Percentiles rank a stretch among this genome's conserved stretches.
Conservation (phyloP, 2,797 vertebrate species). For the Phrynocephalus guinanensis region DNA sequence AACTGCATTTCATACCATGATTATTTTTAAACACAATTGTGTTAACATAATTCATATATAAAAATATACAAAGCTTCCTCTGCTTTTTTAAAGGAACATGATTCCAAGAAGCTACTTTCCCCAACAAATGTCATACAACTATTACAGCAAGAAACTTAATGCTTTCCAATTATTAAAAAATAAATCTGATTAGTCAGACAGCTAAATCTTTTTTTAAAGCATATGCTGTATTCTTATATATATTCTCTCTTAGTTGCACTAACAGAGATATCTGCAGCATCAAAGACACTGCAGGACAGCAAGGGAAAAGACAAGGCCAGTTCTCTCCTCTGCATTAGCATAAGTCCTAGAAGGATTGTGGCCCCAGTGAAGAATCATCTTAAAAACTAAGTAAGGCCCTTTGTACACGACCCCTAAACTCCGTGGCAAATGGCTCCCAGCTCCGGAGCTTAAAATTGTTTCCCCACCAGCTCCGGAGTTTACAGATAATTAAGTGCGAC, state of each 20-base stretch:
- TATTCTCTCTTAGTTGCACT: not conserved
- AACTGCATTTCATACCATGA: conserved; percentile 65
- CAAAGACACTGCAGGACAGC: not conserved
- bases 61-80: conserved; percentile 44
- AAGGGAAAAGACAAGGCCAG: not conserved
- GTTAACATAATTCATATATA: conserved; percentile 57
- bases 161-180: conserved; percentile 21
- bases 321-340: not conserved
- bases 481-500: no score
- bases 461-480: no score
- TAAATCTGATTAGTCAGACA: not conserved
- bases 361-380: not conserved
- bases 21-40: conserved; percentile 55
- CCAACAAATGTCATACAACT: conserved; percentile 40
- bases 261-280: not conserved
- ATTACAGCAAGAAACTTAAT: conserved; percentile 29
- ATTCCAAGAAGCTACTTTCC: conserved; percentile 50
- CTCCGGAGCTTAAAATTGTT: no score
- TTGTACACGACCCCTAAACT: no score
- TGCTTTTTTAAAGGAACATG: conserved; percentile 19
- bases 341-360: not conserved
- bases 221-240: not conserved
- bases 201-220: not conserved
- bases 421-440: no score
- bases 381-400: no score